Conservation (phyloP, 2,113 vertebrate genomes). For the Lonchura striata region DNA sequence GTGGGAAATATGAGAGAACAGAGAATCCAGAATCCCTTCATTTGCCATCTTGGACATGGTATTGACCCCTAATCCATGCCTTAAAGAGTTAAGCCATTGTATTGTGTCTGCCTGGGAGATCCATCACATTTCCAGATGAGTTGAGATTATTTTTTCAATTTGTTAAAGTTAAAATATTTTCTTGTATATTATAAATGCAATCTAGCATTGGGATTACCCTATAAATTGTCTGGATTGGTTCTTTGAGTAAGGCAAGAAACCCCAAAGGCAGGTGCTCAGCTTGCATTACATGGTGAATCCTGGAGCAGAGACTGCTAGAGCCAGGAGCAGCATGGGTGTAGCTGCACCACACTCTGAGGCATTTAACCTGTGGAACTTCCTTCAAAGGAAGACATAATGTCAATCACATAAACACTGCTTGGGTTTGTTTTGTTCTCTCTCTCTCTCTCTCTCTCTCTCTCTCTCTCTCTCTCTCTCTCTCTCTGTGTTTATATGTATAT, state of each 20-base stretch:
- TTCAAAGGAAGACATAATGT: background rate
- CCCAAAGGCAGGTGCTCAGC: background rate
- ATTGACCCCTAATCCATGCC: background rate
- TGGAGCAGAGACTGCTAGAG: background rate
- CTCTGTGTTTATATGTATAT: background rate
- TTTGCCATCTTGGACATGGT: rapidly evolving
- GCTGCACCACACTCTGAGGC: background rate
- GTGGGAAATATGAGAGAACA: background rate
- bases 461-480: background rate
- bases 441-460: too few species aligned
- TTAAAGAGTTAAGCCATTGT: background rate
- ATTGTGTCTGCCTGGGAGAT: background rate
- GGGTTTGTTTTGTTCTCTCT: background rate
- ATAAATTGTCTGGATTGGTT: background rate
- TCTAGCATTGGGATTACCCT: background rate
- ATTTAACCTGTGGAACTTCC: background rate
- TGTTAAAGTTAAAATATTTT: background rate
- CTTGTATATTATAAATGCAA: background rate
- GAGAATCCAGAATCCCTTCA: background rate
- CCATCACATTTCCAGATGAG: background rate
- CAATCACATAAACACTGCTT: background rate
- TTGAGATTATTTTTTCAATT: background rate
- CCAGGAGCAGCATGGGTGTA: background rate
- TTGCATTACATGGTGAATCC: background rate
- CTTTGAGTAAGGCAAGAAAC: background rate